Evolutionary conservation across 92 coral and sea anemone genomes (phyloP), one percentile per base, ranked within the genome.

Genomic region (Parazoanthus darwini): DNA sequence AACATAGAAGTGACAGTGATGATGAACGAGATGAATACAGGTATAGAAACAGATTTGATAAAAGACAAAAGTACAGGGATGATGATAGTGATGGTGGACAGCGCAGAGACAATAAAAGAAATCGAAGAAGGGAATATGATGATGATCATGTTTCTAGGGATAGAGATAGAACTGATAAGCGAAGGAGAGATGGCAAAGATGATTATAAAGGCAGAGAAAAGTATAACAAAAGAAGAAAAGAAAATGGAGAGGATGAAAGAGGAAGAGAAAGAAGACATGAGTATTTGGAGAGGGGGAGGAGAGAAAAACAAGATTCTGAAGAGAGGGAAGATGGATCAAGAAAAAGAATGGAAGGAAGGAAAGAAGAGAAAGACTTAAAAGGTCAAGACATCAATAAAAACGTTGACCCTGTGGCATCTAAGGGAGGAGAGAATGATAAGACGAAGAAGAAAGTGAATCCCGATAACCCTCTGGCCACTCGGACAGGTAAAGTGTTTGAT

Each of bases 391-490:
- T 74, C 5, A 50, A 63, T 0, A 54, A 85, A 22, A 43, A 68
- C 23, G 66, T 85, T 75, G 91, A 51, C 6, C 63, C 26, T 1
- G 44, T 43, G 68, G 33, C 85, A 16, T 35, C 85, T 3, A 81
- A 81, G 25, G 63, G 50, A 48, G 46, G 78, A 70, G 79, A 70
- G n/a, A 73, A 15, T 70, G 78, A 44, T 43, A 66, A 37, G 3
- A 20, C 65, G 20, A 91, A 88, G 90, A 95, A 91, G 67, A 88
- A 91, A 65, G 77, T 88, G 25, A 86, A 90, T 26, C 78, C 77
- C 2, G 88, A 88, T 75, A 91, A 94, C 78, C 93, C 98, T 43
- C 88, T 96, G 73, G 89, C 92, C 26, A 93, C 93, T 18, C 90
- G 95, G 82, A 93, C 98, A 91, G 98, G 98, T 95, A 90, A 29